Conservation (phyloP, 30 jellyfish, hydroid and myxozoan species). For the Chrysaora quinquecirrha region DNA sequence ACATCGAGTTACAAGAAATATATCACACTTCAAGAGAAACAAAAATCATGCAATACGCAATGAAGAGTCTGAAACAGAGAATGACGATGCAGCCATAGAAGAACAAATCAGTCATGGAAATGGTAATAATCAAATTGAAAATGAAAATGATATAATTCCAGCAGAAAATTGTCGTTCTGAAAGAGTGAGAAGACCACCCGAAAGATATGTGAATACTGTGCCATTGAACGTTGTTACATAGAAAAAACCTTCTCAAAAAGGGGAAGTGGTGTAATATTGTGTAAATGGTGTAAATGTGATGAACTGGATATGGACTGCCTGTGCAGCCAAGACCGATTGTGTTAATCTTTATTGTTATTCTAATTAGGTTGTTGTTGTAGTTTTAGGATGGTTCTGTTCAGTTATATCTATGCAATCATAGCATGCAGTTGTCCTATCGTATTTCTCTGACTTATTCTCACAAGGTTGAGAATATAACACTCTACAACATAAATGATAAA, state of each 20-base stretch:
- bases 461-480: no score
- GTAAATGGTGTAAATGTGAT: no score
- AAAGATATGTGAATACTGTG: conserved; percentile 31
- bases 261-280: conserved; percentile 62
- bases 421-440: no score
- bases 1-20: conserved; percentile 44
- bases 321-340: no score
- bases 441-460: no score
- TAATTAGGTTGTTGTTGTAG: no score
- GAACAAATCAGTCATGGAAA: background rate
- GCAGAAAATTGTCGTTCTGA: conserved; percentile 33
- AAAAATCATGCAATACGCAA: background rate
- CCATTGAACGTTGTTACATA: conserved; percentile 27
- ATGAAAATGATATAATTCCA: background rate
- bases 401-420: no score
- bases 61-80: conserved; percentile 40
- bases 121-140: conserved; percentile 8
- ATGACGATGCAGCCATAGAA: conserved; percentile 21
- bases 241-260: conserved; percentile 15
- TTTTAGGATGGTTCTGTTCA: no score
- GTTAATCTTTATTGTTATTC: no score
- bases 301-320: no score
- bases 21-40: conserved; percentile 31
- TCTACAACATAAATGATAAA: no score
- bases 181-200: conserved; percentile 48